Conservation (phyloP, 1,140 invertebrate genomes). For the Tachypleus tridentatus region DNA sequence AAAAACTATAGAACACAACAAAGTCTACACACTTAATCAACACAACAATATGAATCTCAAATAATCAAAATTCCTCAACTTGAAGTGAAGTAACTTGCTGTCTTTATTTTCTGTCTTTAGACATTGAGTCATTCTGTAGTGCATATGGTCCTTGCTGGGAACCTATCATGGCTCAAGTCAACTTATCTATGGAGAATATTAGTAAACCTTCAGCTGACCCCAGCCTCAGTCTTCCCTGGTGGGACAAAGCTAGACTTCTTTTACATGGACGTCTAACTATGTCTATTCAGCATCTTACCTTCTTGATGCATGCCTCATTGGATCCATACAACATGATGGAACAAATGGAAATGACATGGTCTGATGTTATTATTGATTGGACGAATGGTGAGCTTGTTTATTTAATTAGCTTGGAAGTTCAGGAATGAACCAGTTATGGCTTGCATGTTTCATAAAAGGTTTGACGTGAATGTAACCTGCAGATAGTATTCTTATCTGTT, state of each 20-base stretch:
- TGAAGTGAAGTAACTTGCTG: too few species aligned
- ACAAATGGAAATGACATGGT: constrained; percentile 96
- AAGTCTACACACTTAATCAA: too few species aligned
- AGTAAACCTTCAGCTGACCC: constrained; percentile 84
- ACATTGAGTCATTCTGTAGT: constrained; percentile 72
- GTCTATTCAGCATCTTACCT: constrained; percentile 68
- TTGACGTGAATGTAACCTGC: too few species aligned
- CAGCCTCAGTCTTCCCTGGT: constrained; percentile 83
- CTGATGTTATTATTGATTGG: constrained; percentile 83
- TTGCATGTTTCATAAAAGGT: too few species aligned
- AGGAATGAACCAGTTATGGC: too few species aligned
- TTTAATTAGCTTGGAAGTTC: too few species aligned
- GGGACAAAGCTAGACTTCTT: constrained; percentile 90
- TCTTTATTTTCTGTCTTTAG: constrained; percentile 31
- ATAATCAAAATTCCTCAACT: too few species aligned
- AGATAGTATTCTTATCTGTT: too few species aligned
- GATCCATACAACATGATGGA: constrained; percentile 99
- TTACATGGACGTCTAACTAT: constrained; percentile 86
- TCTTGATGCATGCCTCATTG: constrained; percentile 81
- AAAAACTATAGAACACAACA: too few species aligned
- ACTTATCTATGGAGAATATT: constrained; percentile 46
- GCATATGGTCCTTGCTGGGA: constrained; percentile 99
- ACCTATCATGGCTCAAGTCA: constrained; percentile 76
- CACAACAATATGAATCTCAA: too few species aligned
- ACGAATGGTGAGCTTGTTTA: constrained; percentile 55